phyloP scores from a whole-genome alignment of 2,888 invertebrate genomes.

The Drosophila colorata region DNA sequence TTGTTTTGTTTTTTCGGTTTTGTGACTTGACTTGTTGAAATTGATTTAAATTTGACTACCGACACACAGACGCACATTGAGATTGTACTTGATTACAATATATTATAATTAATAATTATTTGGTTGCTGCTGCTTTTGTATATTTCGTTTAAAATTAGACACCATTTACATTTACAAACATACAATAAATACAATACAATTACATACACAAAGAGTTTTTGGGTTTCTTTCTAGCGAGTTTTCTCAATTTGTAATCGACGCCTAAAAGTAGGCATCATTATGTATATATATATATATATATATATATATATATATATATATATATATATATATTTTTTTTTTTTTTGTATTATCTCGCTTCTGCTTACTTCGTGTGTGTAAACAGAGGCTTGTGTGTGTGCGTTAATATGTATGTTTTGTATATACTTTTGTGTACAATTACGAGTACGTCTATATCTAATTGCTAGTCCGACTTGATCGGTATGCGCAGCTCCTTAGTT shows the following conservation, averaged over 20 bases:
- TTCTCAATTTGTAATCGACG: slow-evolving; percentile 19
- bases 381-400: slow-evolving; percentile 10
- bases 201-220: slow-evolving; percentile 63
- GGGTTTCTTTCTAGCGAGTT: slow-evolving; percentile 15
- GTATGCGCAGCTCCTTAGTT: slow-evolving; percentile 19
- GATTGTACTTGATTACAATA: slow-evolving; percentile 50
- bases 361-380: neutral
- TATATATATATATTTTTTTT: neutral
- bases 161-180: slow-evolving; percentile 68
- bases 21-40: slow-evolving; percentile 21
- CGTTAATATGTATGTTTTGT: slow-evolving; percentile 3
- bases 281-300: neutral
- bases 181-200: slow-evolving; percentile 64
- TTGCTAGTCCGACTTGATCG: slow-evolving; percentile 31
- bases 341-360: neutral
- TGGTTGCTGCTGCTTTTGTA: slow-evolving; percentile 21
- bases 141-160: slow-evolving; percentile 57
- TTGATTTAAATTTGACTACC: slow-evolving; percentile 68
- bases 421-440: slow-evolving; percentile 16
- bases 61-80: slow-evolving; percentile 59
- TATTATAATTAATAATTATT: slow-evolving; percentile 35
- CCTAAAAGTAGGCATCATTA: slow-evolving; percentile 50
- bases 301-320: too few species aligned
- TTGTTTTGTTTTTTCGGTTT: slow-evolving; percentile 17
- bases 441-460: slow-evolving; percentile 24